Base-by-base conservation (phyloP, 1,140 invertebrate species). In the Apis dorsata region DNA sequence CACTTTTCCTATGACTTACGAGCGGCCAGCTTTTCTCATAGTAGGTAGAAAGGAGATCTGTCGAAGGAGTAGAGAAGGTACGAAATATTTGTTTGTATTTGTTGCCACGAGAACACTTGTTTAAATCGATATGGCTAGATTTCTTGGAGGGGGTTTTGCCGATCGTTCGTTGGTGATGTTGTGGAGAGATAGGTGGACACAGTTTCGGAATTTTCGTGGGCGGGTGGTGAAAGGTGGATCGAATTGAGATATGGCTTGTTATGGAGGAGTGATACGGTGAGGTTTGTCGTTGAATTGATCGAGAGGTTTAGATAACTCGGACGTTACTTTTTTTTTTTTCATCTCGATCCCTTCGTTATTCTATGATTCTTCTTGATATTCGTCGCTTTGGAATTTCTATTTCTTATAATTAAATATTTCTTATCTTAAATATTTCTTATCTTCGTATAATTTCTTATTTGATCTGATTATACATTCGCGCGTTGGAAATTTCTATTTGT, bases 1-100 rank as follows among this genome's bases (percentile, higher is more conserved):
- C 68, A 83, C 75, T 72, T 83, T 79, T 83, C 81, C 60, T 34
- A 69, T 72, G 80, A 82, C 74, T 76, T 69, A 77, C n/a, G 28
- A n/a, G n/a, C 24, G 12, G 13, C 68, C 57, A 1, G 28, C 51
- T 63, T 83, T 83, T 55, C 28, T 60, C 51, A n/a, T 69, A 65
- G 73, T 13, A 1, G 5, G 53, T 62, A 68, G 60, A 15, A 24
- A 44, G 63, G 62, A 68, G 34, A 34, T 34, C 68, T 74, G 65
- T 21, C 17, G 34, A 4, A 44, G n/a, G 24, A 24, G 24, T 4
- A 34, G 34, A 34, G 34, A 34, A 34, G 34, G 4, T 63, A 60
- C 17, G 34, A 17, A 5, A 17, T 7, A 62, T 53, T 28, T 17
- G 57, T 34, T 34, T 34, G 34, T 34, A 34, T 34, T 34, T 2